phyloP scores from a whole-genome alignment of 2,113 vertebrate genomes.

The Pteronura brasiliensis region DNA sequence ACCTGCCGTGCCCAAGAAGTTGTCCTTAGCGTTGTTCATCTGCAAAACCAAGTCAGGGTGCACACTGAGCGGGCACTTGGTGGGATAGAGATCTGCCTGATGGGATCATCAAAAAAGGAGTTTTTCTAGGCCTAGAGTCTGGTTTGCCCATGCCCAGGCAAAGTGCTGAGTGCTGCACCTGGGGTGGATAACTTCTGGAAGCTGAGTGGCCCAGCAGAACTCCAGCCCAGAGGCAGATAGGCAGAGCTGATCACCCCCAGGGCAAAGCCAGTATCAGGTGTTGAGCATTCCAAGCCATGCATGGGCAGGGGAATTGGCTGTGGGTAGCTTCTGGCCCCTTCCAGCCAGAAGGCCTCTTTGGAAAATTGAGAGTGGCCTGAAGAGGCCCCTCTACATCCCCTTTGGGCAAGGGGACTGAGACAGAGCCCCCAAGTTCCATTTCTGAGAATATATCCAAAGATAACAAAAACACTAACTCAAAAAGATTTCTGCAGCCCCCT shows the following conservation, averaged over 20 bases:
- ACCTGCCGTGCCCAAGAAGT: not conserved
- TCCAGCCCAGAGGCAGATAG: not conserved
- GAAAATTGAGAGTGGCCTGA: not conserved
- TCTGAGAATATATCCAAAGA: not conserved
- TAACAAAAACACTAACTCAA: not conserved
- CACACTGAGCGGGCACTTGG: not conserved
- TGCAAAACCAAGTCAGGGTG: not conserved
- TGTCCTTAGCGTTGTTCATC: not conserved
- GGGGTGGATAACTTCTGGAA: not conserved
- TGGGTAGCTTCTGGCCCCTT: not conserved
- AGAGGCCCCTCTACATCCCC: not conserved
- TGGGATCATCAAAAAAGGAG: not conserved
- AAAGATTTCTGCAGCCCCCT: not conserved
- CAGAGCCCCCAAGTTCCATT: not conserved
- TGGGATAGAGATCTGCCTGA: not conserved
- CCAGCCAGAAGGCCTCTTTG: not conserved
- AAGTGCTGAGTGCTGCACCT: not conserved
- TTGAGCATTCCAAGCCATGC: not conserved
- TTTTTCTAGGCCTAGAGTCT: not conserved
- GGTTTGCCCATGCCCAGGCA: not conserved
- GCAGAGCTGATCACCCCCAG: not conserved
- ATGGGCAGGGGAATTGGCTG: not conserved
- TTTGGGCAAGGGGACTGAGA: too few species aligned
- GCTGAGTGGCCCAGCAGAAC: not conserved
- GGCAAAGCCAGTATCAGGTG: not conserved